Base-by-base conservation (phyloP, 2,888 invertebrate species). In the Phytoseiulus persimilis region DNA sequence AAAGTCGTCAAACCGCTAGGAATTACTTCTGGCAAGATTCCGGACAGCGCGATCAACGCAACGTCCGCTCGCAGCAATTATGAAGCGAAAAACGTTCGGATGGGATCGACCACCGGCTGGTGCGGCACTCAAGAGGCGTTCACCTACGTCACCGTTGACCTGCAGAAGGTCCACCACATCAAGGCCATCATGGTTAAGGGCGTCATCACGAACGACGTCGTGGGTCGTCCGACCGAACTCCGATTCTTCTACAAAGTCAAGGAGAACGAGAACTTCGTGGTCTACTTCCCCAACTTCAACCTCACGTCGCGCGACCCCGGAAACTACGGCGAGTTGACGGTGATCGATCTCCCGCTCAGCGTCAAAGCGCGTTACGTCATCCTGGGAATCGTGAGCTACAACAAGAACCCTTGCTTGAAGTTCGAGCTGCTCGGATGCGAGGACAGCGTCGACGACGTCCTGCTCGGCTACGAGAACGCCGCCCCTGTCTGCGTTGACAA, bases 341-440 rank as follows among this genome's bases (percentile, higher is more conserved):
- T 98, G 96, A 98, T 98, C 91, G 97, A 97, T 0, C 92, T 98
- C 90, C 97, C 98, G 0, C 96, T 97, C 93, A 97, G 96, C 91
- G 96, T 98, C 0, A 96, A 96, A 93, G 98, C 98, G 0, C 94
- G 98, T 92, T 98, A 97, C 92, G 96, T 98, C 14, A 97, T 98
- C 92, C 94, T 98, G 91, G 97, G 98, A 90, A 97, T 98, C 91
- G 97, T 98, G 0, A 97, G 97, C 92, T 98, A 98, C 92, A 97
- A 98, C 95, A 97, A 97, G 91, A 98, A 98, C 92, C 97, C 98
- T 90, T 98, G 98, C 92, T 94, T 98, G 92, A 97, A 97, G 92
- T 98, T 98, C 92, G 98, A 98, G 93, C 93, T 98, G 89, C 96
- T 98, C 95, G 98, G 98, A 83, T 98, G 98, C 92, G 96, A 98